A percentile compares a stretch with the other conserved stretches of the same genome.
Conservation (phyloP, 2,888 invertebrate species). For the Acleris sparsana region DNA sequence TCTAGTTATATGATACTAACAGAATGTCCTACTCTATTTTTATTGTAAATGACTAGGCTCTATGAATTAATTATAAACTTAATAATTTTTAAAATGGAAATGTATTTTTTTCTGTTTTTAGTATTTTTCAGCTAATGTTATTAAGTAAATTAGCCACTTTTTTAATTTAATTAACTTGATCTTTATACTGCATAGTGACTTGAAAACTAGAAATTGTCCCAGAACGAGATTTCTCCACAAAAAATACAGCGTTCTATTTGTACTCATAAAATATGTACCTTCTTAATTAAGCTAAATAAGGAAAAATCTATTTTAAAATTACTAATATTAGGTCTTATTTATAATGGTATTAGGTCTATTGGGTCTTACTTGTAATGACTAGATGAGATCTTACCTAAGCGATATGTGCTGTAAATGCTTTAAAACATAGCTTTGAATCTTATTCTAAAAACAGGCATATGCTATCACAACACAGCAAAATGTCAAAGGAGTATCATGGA, state of each 20-base stretch:
- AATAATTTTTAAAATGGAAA: not conserved
- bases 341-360: too few relatives aligned
- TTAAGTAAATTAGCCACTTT: slow-evolving; percentile 6
- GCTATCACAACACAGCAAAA: slow-evolving; percentile 68
- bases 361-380: slow-evolving; percentile 42
- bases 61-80: not conserved
- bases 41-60: slow-evolving; percentile 2
- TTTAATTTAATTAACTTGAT: slow-evolving; percentile 6
- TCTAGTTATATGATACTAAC: not conserved
- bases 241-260: not conserved
- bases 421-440: slow-evolving; percentile 56
- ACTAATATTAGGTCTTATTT: not conserved
- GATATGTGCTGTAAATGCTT: slow-evolving; percentile 61
- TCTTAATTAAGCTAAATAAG: not conserved
- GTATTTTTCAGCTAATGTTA: slow-evolving; percentile 22
- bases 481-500: slow-evolving; percentile 50
- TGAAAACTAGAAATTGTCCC: slow-evolving; percentile 10
- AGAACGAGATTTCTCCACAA: not conserved
- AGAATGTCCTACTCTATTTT: not conserved
- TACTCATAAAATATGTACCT: not conserved
- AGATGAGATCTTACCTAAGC: slow-evolving; percentile 51
- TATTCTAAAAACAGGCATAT: slow-evolving; percentile 44
- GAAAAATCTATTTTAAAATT: slow-evolving; percentile 8
- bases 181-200: slow-evolving; percentile 22
- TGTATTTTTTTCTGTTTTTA: slow-evolving; percentile 27